A percentile compares a stretch with the other conserved stretches of the same genome.
These are phyloP conservation scores for Rhynchophorus ferrugineus DNA, from an alignment of 1,140 invertebrate genomes.

Conservation along the genomic window DNA sequence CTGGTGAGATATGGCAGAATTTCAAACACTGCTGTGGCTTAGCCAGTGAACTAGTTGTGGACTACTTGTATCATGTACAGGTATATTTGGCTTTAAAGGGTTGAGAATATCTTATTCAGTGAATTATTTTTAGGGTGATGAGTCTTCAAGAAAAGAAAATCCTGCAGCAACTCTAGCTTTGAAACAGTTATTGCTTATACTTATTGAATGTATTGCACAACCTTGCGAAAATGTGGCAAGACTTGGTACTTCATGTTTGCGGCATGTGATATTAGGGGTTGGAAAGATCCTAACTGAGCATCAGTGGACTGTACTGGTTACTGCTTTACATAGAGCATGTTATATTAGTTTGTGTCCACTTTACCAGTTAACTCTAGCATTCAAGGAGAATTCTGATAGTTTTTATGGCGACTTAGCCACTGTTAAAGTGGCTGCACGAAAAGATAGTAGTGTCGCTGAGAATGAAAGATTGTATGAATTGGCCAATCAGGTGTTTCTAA, in stretches of 20 bases:
- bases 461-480: constrained; percentile 75
- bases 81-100: constrained; percentile 34
- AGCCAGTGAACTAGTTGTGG: constrained; percentile 83
- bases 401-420: constrained; percentile 89
- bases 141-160: constrained; percentile 42
- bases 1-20: constrained; percentile 73
- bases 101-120: too few species aligned
- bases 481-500: constrained; percentile 69
- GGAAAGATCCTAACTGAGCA: constrained; percentile 69
- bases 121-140: constrained; percentile 12
- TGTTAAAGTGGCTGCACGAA: constrained; percentile 84
- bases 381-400: constrained; percentile 81
- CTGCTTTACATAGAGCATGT: constrained; percentile 70
- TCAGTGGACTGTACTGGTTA: constrained; percentile 79
- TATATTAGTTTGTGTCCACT: constrained; percentile 75
- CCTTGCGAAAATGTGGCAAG: constrained; percentile 80
- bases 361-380: constrained; percentile 78
- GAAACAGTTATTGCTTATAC: constrained; percentile 77
- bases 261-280: constrained; percentile 76
- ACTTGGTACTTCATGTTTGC: constrained; percentile 86
- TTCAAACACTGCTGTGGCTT: constrained; percentile 91
- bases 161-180: constrained; percentile 68
- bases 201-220: constrained; percentile 85
- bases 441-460: constrained; percentile 74
- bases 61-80: constrained; percentile 60